Evolutionary conservation across 1,140 invertebrate genomes (phyloP).

Genomic region (Drosophila equinoxialis): DNA sequence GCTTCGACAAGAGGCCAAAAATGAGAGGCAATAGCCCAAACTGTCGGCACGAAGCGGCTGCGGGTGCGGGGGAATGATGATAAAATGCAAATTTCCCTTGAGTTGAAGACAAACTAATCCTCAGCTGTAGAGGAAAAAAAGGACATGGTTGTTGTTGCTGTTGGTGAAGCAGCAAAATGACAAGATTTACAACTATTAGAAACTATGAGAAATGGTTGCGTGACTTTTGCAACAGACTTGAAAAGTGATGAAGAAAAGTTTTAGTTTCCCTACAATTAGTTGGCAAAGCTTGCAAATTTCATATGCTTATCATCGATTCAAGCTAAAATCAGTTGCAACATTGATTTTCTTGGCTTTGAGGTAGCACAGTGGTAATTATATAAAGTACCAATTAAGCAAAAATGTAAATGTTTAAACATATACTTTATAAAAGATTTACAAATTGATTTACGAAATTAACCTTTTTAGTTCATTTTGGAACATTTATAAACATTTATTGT

Average conservation of each 20-base stretch:
- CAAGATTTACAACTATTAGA: constrained; percentile 57
- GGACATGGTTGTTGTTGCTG: background rate
- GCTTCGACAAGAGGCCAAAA: constrained; percentile 52
- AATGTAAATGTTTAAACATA: no score
- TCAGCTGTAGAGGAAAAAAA: background rate
- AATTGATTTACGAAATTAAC: no score
- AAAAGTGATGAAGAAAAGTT: background rate
- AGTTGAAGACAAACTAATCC: constrained; percentile 42
- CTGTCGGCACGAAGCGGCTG: constrained; percentile 18
- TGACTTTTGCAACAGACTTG: background rate
- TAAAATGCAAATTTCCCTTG: constrained; percentile 80
- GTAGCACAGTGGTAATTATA: no score
- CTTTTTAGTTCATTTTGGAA: no score
- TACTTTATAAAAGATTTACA: no score
- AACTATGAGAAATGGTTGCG: constrained; percentile 12
- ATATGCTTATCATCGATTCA: no score
- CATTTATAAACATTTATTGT: no score
- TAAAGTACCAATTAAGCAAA: no score
- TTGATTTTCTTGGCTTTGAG: no score
- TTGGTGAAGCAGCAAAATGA: constrained; percentile 10
- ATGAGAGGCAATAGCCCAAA: background rate
- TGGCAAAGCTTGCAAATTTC: no score
- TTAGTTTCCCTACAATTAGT: background rate
- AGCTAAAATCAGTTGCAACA: no score
- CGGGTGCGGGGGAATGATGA: constrained; percentile 39